A percentile compares a stretch with the other conserved stretches of the same genome.
Conservation (phyloP, 2,113 vertebrate genomes). For the Lates calcarifer region DNA sequence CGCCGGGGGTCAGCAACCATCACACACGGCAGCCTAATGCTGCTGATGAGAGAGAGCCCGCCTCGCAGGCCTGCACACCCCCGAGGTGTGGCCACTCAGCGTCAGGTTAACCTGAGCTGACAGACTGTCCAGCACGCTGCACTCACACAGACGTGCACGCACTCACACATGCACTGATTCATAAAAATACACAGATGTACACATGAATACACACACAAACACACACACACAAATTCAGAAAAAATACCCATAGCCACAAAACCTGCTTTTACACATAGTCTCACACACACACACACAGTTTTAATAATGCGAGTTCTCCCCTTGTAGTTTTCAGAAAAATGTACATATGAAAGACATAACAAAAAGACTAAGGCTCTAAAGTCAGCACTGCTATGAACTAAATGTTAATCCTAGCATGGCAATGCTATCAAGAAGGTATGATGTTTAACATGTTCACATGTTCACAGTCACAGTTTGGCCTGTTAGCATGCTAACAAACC, state of each 20-base stretch:
- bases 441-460: background rate
- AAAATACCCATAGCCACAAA: constrained; percentile 46
- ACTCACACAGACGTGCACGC: constrained; percentile 33
- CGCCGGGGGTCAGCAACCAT: constrained; percentile 85
- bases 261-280: constrained; percentile 15
- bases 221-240: constrained; percentile 28
- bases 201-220: background rate
- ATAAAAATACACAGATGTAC: constrained; percentile 45
- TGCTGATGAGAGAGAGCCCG: constrained; percentile 85
- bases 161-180: constrained; percentile 37
- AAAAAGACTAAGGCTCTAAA: background rate
- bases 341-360: background rate
- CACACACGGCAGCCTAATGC: constrained; percentile 83
- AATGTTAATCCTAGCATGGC: background rate
- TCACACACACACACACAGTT: background rate
- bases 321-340: background rate
- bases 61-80: constrained; percentile 73
- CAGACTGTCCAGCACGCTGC: constrained; percentile 70
- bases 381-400: background rate
- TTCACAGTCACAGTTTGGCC: background rate
- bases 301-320: too few species aligned
- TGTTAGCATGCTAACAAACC: background rate
- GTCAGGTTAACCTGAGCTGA: constrained; percentile 84
- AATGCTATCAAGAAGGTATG: background rate
- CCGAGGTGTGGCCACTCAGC: constrained; percentile 77